Base-by-base conservation (phyloP, 2,888 invertebrate species). In the Branchellion lobata region DNA sequence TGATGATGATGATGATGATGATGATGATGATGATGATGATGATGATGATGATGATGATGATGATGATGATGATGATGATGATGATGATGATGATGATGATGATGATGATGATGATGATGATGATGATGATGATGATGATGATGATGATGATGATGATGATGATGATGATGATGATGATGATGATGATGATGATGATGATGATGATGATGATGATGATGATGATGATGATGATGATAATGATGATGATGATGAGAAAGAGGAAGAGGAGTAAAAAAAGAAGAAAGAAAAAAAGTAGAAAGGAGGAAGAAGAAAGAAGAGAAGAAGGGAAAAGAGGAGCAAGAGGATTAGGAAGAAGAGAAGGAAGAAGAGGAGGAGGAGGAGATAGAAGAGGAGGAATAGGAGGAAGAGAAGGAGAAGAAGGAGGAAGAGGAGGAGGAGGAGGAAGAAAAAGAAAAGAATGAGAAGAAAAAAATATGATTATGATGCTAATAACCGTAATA, bases 1-100 rank as follows among this genome's bases (percentile, higher is more conserved):
- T 29, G 27, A 69, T 29, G 29, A 69, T 69, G 29, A 31, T 27
- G 5, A 31, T 69, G 29, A 31, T 69, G 29, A 31, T 69, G 29
- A 69, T 69, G 29, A 69, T 69, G 29, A 69, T 69, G 29, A 69
- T 69, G 29, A 69, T 69, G 29, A 69, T 69, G 29, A 69, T 69
- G 14, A 69, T 27, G 14, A 29, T 69, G 14, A 69, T 69, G 33
- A 69, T 29, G 33, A 11, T 27, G 33, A 0, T 69, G 21, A 8
- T 69, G 33, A 68, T 68, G 33, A 68, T 8, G 29, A 68, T 68
- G 29, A 2, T 68, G 8, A n/a, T 68, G 29, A n/a, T 1, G 18
- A 24, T n/a, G 33, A 1, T 8, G 18, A 68, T 68, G 1, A n/a
- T n/a, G 18, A 68, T 68, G 27, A 68, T 68, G 27, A 68, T 68